phyloP scores from a whole-genome alignment of 2,113 vertebrate genomes.

The Dermatemys mawii region DNA sequence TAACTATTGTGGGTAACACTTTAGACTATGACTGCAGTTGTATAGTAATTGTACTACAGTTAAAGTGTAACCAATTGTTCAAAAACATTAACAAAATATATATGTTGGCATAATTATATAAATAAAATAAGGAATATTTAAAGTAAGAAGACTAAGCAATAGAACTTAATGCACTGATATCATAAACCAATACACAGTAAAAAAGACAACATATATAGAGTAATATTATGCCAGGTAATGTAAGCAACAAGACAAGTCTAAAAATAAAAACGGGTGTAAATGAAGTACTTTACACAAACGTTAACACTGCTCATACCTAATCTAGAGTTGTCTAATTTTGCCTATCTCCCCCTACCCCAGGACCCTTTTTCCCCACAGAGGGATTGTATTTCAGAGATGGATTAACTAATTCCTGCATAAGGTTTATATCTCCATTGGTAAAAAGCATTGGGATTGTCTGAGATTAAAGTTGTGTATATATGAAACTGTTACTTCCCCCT shows the following conservation, averaged over 20 bases:
- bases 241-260: not conserved
- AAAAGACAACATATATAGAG: not conserved
- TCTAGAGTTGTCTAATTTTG: not conserved
- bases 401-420: not conserved
- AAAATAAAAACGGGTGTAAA: not conserved
- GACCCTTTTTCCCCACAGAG: not conserved
- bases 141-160: not conserved
- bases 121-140: not conserved
- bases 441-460: not conserved
- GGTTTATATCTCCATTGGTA: not conserved
- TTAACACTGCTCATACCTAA: not conserved
- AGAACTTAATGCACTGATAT: not conserved
- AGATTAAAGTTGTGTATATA: slow-evolving; percentile 18
- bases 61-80: not conserved
- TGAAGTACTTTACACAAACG: not conserved
- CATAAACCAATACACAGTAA: not conserved
- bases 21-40: not conserved
- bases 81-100: slow-evolving; percentile 3
- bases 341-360: not conserved
- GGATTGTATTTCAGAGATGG: not conserved
- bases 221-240: not conserved
- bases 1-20: not conserved
- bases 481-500: slow-evolving; percentile 23
- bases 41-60: too few species aligned
- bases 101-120: not conserved